Conservation (phyloP, 2,888 invertebrate species). For the Xestia rhomboidea region DNA sequence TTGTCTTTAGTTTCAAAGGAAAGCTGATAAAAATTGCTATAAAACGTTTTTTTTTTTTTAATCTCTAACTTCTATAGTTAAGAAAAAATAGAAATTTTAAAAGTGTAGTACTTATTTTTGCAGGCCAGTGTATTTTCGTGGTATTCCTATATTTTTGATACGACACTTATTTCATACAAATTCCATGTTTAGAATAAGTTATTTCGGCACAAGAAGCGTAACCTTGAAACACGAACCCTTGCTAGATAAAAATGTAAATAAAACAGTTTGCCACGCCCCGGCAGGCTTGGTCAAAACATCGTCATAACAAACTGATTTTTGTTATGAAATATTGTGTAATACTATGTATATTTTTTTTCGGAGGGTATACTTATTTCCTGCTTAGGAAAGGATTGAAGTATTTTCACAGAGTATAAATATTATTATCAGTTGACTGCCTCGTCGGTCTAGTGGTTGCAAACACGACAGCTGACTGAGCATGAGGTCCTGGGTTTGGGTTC, state of each 20-base stretch:
- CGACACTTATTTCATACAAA: neutral
- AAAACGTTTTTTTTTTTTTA: too few species aligned
- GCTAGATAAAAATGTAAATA: constrained; percentile 42
- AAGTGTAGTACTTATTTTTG: too few species aligned
- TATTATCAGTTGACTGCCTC: neutral
- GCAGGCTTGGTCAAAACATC: constrained; percentile 54
- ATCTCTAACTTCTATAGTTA: too few species aligned
- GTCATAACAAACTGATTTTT: constrained; percentile 37
- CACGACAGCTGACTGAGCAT: neutral
- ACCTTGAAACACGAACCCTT: constrained; percentile 36
- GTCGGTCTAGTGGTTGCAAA: neutral
- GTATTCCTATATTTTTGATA: neutral
- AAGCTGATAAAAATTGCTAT: too few species aligned
- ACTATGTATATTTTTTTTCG: neutral
- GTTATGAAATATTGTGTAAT: constrained; percentile 13
- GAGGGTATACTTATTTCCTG: neutral
- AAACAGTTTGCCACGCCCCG: constrained; percentile 50
- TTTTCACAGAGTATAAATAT: neutral
- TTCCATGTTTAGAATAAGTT: constrained; percentile 20
- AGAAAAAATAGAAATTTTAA: too few species aligned
- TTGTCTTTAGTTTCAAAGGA: too few species aligned
- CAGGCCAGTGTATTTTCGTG: too few species aligned
- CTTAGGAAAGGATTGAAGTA: neutral
- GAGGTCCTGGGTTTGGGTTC: neutral
- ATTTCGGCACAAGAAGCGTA: constrained; percentile 11